phyloP scores from a whole-genome alignment of 2,797 vertebrate species.

The Lagorchestes hirsutus region DNA sequence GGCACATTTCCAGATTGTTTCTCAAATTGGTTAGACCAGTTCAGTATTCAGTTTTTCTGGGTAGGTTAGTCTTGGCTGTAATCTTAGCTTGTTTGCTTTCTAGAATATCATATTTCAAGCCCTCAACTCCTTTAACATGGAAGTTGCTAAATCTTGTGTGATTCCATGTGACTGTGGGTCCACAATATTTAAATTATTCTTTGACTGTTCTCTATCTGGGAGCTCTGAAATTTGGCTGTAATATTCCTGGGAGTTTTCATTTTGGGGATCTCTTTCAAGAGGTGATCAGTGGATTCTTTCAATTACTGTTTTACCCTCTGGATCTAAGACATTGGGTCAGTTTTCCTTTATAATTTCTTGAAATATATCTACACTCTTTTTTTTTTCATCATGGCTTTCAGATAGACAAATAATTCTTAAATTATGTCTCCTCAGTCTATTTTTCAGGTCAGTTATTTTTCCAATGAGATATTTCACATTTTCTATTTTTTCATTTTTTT shows the following conservation, averaged over 20 bases:
- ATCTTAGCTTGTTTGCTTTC: not conserved
- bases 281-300: not conserved
- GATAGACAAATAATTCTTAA: not conserved
- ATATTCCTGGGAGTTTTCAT: not conserved
- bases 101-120: not conserved
- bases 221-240: not conserved
- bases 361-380: not conserved
- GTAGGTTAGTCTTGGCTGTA: not conserved
- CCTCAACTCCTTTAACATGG: not conserved
- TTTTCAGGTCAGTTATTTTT: not conserved
- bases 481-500: not conserved
- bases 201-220: not conserved
- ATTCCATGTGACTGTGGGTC: not conserved
- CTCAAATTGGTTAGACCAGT: not conserved
- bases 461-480: not conserved
- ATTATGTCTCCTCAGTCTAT: not conserved
- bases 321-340: not conserved
- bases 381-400: not conserved
- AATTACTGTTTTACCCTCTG: not conserved
- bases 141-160: not conserved
- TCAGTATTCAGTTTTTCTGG: not conserved
- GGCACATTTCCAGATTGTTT: not conserved
- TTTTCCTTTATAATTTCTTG: not conserved
- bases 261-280: not conserved
- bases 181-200: not conserved